Evolutionary conservation across 2,113 vertebrate genomes (phyloP), one percentile per base, ranked within the genome.

Genomic region (Rhineura floridana): DNA sequence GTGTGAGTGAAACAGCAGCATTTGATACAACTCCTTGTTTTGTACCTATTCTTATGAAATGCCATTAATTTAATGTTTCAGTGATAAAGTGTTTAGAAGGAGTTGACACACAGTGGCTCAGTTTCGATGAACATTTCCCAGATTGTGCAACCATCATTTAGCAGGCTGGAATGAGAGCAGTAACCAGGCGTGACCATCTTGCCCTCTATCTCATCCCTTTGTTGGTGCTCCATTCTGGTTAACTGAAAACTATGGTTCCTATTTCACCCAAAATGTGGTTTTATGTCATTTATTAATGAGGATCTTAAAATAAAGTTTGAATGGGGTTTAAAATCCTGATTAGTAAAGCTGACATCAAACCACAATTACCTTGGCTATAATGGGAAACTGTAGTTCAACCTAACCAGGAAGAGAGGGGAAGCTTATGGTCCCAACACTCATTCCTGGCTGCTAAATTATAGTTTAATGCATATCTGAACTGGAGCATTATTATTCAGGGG

Each of bases 21-120:
- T n/a, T n/a, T n/a, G n/a, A n/a, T n/a, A n/a, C n/a, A n/a, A n/a
- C n/a, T n/a, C n/a, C n/a, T n/a, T n/a, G n/a, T n/a, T n/a, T 78
- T 91, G 72, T 95, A 78, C 87, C 92, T 93, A 81, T 92, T 79
- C 8, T 9, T 95, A 91, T 88, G 93, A 93, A 92, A 85, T 48
- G 72, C 50, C 28, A 87, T 85, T 94, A 92, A 79, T 90, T 95
- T 84, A 94, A 87, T 91, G 39, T 63, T 81, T 90, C 87, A 93
- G 93, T 86, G 84, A 70, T 65, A 88, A 83, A 90, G 85, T 77
- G n/a, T 50, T 78, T 78, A n/a, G n/a, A n/a, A 50, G 76, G 28
- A n/a, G 28, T 11, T 69, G 10, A n/a, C 28, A 2, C 6, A 69
- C 9, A 69, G n/a, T 12, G 52, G 11, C 17, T 55, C 17, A 15